Percentiles rank a stretch among this genome's conserved stretches.
Conservation (phyloP, 2,888 invertebrate genomes). For the Coleophora deauratella region DNA sequence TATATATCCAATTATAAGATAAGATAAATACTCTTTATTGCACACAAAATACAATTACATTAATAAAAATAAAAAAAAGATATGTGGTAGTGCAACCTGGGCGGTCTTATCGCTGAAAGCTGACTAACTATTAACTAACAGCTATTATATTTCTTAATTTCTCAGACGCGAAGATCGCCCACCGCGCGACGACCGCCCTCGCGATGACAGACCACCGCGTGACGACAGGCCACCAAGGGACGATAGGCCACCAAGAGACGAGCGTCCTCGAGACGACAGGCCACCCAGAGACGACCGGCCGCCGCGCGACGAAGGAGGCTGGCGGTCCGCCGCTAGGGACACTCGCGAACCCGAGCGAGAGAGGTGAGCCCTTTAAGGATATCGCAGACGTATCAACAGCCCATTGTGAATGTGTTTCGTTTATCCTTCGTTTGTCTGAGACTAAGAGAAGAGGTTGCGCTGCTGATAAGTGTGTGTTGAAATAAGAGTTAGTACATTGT, state of each 20-base stretch:
- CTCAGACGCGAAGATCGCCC: slow-evolving; percentile 13
- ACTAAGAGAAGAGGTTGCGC: too few relatives aligned
- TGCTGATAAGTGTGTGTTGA: too few relatives aligned
- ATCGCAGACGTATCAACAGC: not conserved
- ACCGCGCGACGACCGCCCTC: slow-evolving; percentile 13
- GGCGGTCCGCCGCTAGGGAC: slow-evolving; percentile 33
- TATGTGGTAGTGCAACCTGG: too few relatives aligned
- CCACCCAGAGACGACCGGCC: slow-evolving; percentile 14
- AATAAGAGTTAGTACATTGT: too few relatives aligned
- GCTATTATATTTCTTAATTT: slow-evolving; percentile 2
- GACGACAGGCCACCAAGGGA: slow-evolving; percentile 16
- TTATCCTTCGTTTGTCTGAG: not conserved
- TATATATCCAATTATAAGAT: too few relatives aligned
- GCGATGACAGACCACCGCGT: slow-evolving; percentile 11
- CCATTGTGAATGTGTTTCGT: too few relatives aligned
- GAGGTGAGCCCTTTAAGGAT: slow-evolving; percentile 21
- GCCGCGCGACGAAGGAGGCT: slow-evolving; percentile 37
- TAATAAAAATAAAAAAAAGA: too few relatives aligned
- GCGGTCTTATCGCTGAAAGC: too few relatives aligned
- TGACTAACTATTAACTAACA: too few relatives aligned
- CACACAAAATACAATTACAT: too few relatives aligned
- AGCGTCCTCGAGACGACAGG: slow-evolving; percentile 16
- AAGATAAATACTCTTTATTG: too few relatives aligned
- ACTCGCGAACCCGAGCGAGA: slow-evolving; percentile 33
- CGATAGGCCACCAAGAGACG: slow-evolving; percentile 18